A percentile compares a stretch with the other conserved stretches of the same genome.
Conservation (phyloP, 2,113 vertebrate genomes). For the Campylomormyrus tamandua region DNA sequence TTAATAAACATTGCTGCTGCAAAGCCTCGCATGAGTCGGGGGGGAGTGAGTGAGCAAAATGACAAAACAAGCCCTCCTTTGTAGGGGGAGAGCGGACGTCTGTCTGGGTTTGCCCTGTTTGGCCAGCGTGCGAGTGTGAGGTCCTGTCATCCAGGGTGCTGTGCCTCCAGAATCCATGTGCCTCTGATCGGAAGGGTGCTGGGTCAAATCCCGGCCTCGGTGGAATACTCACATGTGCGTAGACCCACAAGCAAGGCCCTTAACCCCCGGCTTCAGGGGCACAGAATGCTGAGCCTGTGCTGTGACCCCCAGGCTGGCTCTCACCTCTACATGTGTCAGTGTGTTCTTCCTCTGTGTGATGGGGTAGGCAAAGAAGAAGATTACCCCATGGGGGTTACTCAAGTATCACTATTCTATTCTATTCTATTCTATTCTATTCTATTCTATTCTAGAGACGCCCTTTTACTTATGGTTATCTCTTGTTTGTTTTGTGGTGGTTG, state of each 20-base stretch:
- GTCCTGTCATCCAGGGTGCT: not conserved
- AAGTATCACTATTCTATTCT: too few species aligned
- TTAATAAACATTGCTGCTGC: conserved; percentile 45
- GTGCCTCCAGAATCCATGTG: not conserved
- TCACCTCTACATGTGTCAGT: not conserved
- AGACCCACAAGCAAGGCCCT: not conserved
- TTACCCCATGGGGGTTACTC: not conserved
- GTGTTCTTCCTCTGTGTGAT: not conserved
- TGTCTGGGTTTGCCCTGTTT: not conserved
- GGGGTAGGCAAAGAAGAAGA: not conserved
- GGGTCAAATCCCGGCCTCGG: not conserved
- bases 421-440: not conserved
- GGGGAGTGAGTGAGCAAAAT: not conserved
- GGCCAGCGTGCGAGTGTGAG: not conserved
- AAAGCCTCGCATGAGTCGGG: conserved; percentile 48
- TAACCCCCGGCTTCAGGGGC: not conserved
- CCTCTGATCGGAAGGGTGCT: not conserved
- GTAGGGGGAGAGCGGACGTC: not conserved
- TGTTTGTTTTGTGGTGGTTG: not conserved
- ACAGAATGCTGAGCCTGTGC: not conserved
- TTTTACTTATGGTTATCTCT: not conserved
- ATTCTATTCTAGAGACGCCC: not conserved
- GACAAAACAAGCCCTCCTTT: not conserved
- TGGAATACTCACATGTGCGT: not conserved
- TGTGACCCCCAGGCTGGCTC: not conserved